Percentiles rank a stretch among this genome's conserved stretches.
phyloP scores from a whole-genome alignment of 2,113 vertebrate genomes.

The Lagopus muta region DNA sequence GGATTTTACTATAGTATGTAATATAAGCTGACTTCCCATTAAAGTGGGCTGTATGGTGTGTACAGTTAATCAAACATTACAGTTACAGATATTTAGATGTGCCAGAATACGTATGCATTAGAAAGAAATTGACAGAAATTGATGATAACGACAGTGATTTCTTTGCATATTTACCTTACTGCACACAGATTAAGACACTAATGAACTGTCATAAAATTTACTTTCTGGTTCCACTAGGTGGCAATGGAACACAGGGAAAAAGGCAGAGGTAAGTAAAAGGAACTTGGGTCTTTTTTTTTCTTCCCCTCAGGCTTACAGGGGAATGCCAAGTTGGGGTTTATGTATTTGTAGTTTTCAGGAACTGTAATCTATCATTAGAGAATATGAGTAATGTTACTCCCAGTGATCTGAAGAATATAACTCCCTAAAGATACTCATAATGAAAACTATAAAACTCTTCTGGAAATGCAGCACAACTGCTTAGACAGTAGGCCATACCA shows the following conservation, averaged over 20 bases:
- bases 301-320: neutral
- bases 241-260: neutral
- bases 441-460: neutral
- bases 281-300: neutral
- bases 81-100: neutral
- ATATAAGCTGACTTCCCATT: neutral
- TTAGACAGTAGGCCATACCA: neutral
- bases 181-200: neutral
- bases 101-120: neutral
- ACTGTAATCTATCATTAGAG: neutral
- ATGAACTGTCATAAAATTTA: neutral
- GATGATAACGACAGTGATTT: neutral
- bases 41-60: neutral
- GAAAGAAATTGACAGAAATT: neutral
- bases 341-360: neutral
- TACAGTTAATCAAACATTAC: neutral
- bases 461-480: neutral
- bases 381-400: neutral
- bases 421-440: neutral
- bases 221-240: conserved; percentile 29
- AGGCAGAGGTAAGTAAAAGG: neutral
- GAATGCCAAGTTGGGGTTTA: neutral
- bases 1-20: neutral
- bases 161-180: neutral
- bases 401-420: neutral